Evolutionary conservation across 2,797 vertebrate genomes (phyloP).

Genomic region (Astyanax mexicanus): DNA sequence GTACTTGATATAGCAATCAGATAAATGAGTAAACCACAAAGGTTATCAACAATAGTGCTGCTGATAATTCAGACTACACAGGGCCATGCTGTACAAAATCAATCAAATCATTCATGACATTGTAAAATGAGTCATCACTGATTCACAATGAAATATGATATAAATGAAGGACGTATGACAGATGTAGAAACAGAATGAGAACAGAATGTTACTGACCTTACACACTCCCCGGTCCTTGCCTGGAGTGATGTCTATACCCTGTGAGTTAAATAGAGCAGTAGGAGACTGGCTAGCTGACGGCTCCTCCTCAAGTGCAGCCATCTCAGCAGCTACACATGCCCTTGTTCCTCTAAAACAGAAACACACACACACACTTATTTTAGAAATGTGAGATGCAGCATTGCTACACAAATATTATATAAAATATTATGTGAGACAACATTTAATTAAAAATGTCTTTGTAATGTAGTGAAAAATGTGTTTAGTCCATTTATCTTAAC

Average conservation of each 20-base stretch:
- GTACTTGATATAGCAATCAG: not conserved
- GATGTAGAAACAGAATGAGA: constrained; percentile 2
- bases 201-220: constrained; percentile 79
- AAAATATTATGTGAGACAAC: not conserved
- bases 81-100: not conserved
- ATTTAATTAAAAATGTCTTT: not conserved
- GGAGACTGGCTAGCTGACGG: constrained; percentile 80
- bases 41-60: not conserved
- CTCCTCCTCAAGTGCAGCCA: constrained; percentile 90
- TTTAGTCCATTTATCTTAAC: not conserved
- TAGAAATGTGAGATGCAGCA: not conserved
- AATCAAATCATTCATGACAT: not conserved
- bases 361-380: not conserved
- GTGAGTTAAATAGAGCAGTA: constrained; percentile 75
- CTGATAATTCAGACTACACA: not conserved
- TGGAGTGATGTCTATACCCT: constrained; percentile 87
- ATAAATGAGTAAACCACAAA: not conserved
- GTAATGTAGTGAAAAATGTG: too few species aligned
- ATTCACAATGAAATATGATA: not conserved
- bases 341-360: constrained; percentile 45
- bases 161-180: constrained; percentile 18
- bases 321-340: constrained; percentile 66
- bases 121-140: not conserved
- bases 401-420: not conserved
- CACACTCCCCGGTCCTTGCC: constrained; percentile 87